Base-by-base conservation (phyloP, 23 tunicate species). In the Botrylloides violaceus region DNA sequence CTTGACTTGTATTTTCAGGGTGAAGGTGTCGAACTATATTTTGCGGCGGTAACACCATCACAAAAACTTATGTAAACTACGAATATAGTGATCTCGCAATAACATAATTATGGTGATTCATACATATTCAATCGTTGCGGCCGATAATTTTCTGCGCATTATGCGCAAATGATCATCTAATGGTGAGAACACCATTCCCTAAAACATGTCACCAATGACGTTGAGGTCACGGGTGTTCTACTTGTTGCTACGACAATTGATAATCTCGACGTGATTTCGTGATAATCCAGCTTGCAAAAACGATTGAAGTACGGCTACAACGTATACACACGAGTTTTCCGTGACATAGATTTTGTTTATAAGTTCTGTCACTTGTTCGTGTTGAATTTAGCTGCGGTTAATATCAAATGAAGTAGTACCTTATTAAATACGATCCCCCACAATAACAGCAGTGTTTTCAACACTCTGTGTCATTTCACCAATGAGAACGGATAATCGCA, bases 391-490 rank as follows among this genome's bases (percentile, higher is more conserved):
- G 12, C 12, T 7, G 53, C 53, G 53, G 53, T 43, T 15, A 43
- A 43, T 7, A 43, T 43, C 53, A 43, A 9, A 15, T 43, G 53
- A 43, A 43, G 12, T 43, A 15, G 53, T 43, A 15, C 53, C 53
- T 15, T 43, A 15, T 43, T 9, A 43, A 43, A 43, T 43, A 43
- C 15, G 15, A 15, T n/a, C n/a, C n/a, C n/a, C n/a, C n/a, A n/a
- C n/a, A n/a, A n/a, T n/a, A n/a, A n/a, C n/a, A n/a, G n/a, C n/a
- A n/a, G n/a, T n/a, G n/a, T n/a, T n/a, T n/a, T n/a, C n/a, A n/a
- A n/a, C n/a, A n/a, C n/a, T n/a, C 53, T 43, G 53, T 43, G 53
- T 43, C 53, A 43, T 43, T 43, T 43, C 53, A 43, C 53, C 53
- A 15, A 9, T 15, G 15, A 15, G 53, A 43, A 43, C 9, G 53